Conservation (phyloP, 2,797 vertebrate genomes). For the Sebastes taczanowskii region DNA sequence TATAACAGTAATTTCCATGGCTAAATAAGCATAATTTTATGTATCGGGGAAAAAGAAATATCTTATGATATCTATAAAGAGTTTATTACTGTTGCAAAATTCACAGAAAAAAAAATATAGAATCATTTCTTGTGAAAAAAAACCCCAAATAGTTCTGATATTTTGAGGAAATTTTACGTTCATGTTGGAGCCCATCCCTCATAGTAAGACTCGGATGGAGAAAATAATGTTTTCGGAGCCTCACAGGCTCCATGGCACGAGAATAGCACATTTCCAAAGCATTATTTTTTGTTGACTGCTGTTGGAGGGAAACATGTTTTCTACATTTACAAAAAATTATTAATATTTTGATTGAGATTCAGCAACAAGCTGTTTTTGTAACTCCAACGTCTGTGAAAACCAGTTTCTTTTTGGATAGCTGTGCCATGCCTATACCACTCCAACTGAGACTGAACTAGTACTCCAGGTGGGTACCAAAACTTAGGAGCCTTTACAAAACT, state of each 20-base stretch:
- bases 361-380: background rate
- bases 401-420: background rate
- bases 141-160: background rate
- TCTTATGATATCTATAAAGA: background rate
- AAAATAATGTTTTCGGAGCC: background rate
- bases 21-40: background rate
- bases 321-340: background rate
- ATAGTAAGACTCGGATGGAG: background rate
- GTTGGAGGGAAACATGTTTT: background rate
- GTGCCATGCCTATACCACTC: background rate
- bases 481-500: conserved; percentile 37
- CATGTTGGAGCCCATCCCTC: background rate
- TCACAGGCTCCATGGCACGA: background rate
- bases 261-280: background rate
- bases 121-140: background rate
- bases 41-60: background rate
- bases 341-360: background rate
- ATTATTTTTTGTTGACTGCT: conserved; percentile 3
- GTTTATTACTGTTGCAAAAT: background rate
- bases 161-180: background rate
- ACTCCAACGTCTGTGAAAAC: background rate
- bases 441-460: conserved; percentile 13
- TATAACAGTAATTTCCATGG: background rate
- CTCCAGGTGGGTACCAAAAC: conserved; percentile 55
- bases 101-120: background rate